Evolutionary conservation across 2,113 vertebrate species (phyloP), one percentile per base, ranked within the genome.

Genomic region (Alosa alosa): DNA sequence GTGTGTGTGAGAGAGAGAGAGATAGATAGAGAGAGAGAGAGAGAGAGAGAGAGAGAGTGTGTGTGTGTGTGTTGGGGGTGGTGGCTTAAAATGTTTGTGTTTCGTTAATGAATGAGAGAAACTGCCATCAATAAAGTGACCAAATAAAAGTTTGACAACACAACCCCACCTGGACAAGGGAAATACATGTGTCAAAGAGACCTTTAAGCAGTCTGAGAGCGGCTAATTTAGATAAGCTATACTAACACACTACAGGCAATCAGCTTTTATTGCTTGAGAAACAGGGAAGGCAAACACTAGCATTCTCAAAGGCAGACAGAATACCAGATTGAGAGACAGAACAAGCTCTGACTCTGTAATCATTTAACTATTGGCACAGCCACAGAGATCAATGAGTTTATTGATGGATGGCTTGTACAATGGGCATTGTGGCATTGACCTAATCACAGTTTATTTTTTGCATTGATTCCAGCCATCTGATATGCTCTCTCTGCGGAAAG

Each of bases 181-280:
- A 78, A 78, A 78, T 78, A 39, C 72, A 78, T 78, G 72, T 78
- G 72, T 78, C 72, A 78, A 78, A 78, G 25, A 78, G 72, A 39
- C 31, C 72, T 39, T 10, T 78, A 41, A 78, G 81, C 11, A 39
- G 81, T 86, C 45, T 85, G 36, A 84, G 82, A 84, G 88, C 85
- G 87, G 90, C 87, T 88, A 75, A 90, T 92, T 92, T 87, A 92
- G 89, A 91, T 90, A 89, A 92, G 84, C 72, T 88, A 82, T 90
- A 85, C 89, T 89, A 90, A 90, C 87, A 90, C 83, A 88, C 91
- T 91, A 75, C 1, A 88, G 55, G 83, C 88, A 81, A 87, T 87
- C 83, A 86, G 60, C 60, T 50, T 88, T 90, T 83, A 87, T 87
- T 86, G 88, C 85, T 84, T 84, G 84, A 82, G 87, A 86, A 87